Conservation (phyloP, 2,797 vertebrate species). For the Florisuga fusca region DNA sequence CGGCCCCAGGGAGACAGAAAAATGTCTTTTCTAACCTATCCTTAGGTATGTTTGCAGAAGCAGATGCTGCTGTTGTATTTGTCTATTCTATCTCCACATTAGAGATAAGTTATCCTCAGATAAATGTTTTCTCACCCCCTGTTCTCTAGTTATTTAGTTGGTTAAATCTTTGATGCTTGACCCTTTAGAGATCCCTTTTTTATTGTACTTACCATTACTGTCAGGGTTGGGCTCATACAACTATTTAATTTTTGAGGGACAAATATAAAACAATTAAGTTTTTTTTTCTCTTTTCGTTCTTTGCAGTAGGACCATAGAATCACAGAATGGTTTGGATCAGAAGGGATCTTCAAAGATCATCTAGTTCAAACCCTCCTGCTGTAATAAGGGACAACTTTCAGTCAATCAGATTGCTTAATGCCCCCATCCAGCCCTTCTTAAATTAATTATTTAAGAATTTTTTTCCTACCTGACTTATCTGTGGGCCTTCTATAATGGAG, state of each 20-base stretch:
- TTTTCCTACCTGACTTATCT: not conserved
- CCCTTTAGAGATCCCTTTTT: not conserved
- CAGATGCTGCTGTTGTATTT: not conserved
- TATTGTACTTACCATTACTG: not conserved
- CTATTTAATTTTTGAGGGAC: too few relatives aligned
- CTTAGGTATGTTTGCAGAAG: not conserved
- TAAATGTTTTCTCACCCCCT: not conserved
- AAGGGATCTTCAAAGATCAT: not conserved
- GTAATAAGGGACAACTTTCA: fast-evolving
- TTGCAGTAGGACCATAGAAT: not conserved
- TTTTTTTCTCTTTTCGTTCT: not conserved
- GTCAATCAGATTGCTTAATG: not conserved
- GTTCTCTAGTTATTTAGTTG: not conserved
- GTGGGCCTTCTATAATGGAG: not conserved
- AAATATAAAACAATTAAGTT: too few relatives aligned
- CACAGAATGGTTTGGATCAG: not conserved
- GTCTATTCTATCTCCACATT: not conserved
- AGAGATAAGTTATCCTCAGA: not conserved
- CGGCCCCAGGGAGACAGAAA: not conserved
- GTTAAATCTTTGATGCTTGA: not conserved
- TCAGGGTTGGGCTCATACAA: too few relatives aligned
- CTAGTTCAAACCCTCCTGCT: not conserved
- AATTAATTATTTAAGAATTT: not conserved
- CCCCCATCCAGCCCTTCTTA: not conserved
- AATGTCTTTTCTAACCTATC: not conserved